A percentile compares a stretch with the other conserved stretches of the same genome.
Evolutionary conservation across 1,140 invertebrate species (phyloP).

Genomic region (Rhizoglyphus robini): DNA sequence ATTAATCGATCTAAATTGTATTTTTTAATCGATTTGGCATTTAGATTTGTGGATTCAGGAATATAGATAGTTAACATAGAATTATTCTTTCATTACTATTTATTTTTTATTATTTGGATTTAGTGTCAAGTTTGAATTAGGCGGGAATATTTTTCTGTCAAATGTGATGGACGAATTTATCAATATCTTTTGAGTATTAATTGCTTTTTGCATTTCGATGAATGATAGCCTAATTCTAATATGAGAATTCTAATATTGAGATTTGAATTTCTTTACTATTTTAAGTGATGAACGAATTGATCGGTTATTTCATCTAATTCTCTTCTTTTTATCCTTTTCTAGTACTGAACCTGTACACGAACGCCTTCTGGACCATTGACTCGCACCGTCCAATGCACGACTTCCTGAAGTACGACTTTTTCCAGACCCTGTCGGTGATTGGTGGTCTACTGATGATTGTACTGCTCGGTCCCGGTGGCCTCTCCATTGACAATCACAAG

Average conservation of each 20-base stretch:
- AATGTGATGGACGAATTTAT: too few relatives aligned
- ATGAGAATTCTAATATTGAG: neutral
- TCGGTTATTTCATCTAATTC: neutral
- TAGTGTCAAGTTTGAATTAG: too few relatives aligned
- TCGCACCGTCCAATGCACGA: constrained; percentile 87
- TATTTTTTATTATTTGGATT: too few relatives aligned
- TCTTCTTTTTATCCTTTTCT: neutral
- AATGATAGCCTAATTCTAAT: too few relatives aligned
- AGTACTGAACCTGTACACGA: constrained; percentile 74
- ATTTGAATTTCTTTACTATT: neutral
- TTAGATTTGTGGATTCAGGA: too few relatives aligned
- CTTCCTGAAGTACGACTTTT: constrained; percentile 99
- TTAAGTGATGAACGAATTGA: neutral
- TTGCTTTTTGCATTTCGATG: too few relatives aligned
- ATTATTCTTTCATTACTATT: too few relatives aligned
- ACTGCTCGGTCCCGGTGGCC: constrained; percentile 89
- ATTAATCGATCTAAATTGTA: too few relatives aligned
- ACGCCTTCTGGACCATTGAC: constrained; percentile 94
- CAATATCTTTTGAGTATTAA: too few relatives aligned
- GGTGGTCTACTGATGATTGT: constrained; percentile 98
- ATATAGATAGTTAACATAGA: too few relatives aligned
- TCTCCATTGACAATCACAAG: constrained; percentile 99
- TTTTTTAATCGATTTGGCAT: too few relatives aligned
- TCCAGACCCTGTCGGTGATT: constrained; percentile 96
- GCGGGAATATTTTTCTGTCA: too few relatives aligned